A percentile compares a stretch with the other conserved stretches of the same genome.
Evolutionary conservation across 2,797 vertebrate genomes (phyloP).

Genomic region (Sphenopsis melanotis): DNA sequence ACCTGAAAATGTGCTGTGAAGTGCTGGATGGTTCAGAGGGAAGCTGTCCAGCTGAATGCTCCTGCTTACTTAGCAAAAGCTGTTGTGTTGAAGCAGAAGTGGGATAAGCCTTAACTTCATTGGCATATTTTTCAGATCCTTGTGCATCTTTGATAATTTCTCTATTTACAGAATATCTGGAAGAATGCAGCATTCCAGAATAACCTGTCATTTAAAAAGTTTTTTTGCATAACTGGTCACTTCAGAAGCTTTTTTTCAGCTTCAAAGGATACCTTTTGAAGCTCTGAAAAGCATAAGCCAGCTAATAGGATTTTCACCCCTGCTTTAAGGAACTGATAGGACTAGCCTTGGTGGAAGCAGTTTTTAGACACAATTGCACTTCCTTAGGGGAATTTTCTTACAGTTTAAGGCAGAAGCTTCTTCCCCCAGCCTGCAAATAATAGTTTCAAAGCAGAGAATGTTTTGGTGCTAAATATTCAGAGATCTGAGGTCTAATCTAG

Average conservation of each 20-base stretch:
- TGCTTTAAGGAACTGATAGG: not conserved
- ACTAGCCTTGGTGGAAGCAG: not conserved
- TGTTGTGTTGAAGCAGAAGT: not conserved
- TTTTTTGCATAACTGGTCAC: not conserved
- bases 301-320: not conserved
- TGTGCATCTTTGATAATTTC: not conserved
- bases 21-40: not conserved
- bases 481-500: not conserved
- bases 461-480: not conserved
- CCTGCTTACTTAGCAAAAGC: not conserved
- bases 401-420: not conserved
- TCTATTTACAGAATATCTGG: not conserved
- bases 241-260: not conserved
- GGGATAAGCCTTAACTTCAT: not conserved
- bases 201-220: not conserved
- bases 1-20: not conserved
- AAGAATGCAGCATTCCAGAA: not conserved
- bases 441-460: not conserved
- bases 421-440: not conserved
- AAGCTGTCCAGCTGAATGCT: not conserved
- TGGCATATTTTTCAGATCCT: not conserved
- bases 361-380: not conserved
- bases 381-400: not conserved
- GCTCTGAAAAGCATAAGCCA: not conserved
- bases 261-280: slow-evolving; percentile 23